Conservation (phyloP, 2,113 vertebrate species). For the Cyanocitta stelleri region DNA sequence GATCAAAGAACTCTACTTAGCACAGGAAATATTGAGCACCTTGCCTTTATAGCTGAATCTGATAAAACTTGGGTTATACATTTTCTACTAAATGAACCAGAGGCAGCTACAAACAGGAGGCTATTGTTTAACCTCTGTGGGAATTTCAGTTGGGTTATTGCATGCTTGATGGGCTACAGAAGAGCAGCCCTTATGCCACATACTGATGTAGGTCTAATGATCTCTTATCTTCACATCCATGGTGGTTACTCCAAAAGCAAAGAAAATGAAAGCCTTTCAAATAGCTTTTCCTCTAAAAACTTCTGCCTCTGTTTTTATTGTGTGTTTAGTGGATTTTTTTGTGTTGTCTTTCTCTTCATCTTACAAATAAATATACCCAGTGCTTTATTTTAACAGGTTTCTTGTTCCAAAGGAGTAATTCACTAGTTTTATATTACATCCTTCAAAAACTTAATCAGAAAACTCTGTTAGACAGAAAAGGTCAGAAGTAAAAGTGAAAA, state of each 20-base stretch:
- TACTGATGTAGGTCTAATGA: slow-evolving; percentile 45
- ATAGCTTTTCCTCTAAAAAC: neutral
- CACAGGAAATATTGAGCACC: slow-evolving; percentile 54
- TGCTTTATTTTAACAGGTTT: neutral
- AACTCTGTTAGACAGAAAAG: neutral
- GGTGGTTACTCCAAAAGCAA: slow-evolving; percentile 8
- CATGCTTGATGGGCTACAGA: slow-evolving; percentile 35
- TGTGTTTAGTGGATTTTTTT: neutral
- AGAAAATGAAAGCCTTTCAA: slow-evolving; percentile 32
- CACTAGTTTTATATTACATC: neutral
- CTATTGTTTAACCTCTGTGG: slow-evolving; percentile 38
- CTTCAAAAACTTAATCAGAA: neutral
- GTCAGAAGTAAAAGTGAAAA: neutral
- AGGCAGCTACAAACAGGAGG: slow-evolving; percentile 44
- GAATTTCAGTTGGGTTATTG: slow-evolving; percentile 1
- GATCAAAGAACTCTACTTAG: slow-evolving; percentile 57
- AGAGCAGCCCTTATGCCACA: neutral
- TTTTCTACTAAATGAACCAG: slow-evolving; percentile 55
- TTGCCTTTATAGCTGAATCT: slow-evolving; percentile 41
- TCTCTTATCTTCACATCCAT: slow-evolving; percentile 46
- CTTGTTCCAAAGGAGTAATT: neutral
- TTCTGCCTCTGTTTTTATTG: neutral
- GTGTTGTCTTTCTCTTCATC: neutral
- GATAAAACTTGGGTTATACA: slow-evolving; percentile 56
- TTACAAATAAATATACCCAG: neutral